Percentiles rank a stretch among this genome's conserved stretches.
phyloP scores from a whole-genome alignment of 2,797 vertebrate genomes.

The Hoplostethus mediterraneus region DNA sequence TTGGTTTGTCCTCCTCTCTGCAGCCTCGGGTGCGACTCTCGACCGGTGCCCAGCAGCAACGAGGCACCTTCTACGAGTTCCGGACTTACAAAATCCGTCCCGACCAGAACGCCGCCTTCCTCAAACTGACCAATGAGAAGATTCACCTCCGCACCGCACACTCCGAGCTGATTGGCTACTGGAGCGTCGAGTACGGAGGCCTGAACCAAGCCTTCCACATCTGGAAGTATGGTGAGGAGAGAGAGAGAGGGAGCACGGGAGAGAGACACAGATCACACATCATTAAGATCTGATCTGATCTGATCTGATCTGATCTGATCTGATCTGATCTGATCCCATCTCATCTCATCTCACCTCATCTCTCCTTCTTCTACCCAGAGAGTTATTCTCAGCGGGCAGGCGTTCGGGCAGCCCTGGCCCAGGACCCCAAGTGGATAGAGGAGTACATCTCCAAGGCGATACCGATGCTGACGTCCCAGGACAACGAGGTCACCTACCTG shows the following conservation, averaged over 20 bases:
- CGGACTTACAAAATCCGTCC: slow-evolving; percentile 90
- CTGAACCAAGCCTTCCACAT: slow-evolving; percentile 92
- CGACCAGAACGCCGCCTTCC: slow-evolving; percentile 87
- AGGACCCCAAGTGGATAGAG: slow-evolving; percentile 89
- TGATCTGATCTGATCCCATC: too few relatives aligned
- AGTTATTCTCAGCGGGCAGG: slow-evolving; percentile 88
- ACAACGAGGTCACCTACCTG: slow-evolving; percentile 89
- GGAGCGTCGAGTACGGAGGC: slow-evolving; percentile 90
- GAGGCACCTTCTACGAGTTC: slow-evolving; percentile 90
- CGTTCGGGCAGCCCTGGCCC: slow-evolving; percentile 86
- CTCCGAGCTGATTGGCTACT: slow-evolving; percentile 91
- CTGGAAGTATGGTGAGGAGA: slow-evolving; percentile 93
- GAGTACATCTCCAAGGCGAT: slow-evolving; percentile 86
- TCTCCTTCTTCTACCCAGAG: slow-evolving; percentile 75
- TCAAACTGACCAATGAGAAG: slow-evolving; percentile 85
- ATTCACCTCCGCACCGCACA: slow-evolving; percentile 88
- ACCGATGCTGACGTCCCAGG: slow-evolving; percentile 87
- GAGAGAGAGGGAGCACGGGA: not conserved
- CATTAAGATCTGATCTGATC: too few relatives aligned
- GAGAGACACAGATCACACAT: not conserved
- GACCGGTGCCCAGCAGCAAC: slow-evolving; percentile 63
- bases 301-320: too few relatives aligned
- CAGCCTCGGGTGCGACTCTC: slow-evolving; percentile 59
- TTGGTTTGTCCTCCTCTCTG: slow-evolving; percentile 6
- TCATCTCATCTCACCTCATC: too few relatives aligned